Base-by-base conservation (phyloP, 1,140 invertebrate genomes). In the Polyergus mexicanus region DNA sequence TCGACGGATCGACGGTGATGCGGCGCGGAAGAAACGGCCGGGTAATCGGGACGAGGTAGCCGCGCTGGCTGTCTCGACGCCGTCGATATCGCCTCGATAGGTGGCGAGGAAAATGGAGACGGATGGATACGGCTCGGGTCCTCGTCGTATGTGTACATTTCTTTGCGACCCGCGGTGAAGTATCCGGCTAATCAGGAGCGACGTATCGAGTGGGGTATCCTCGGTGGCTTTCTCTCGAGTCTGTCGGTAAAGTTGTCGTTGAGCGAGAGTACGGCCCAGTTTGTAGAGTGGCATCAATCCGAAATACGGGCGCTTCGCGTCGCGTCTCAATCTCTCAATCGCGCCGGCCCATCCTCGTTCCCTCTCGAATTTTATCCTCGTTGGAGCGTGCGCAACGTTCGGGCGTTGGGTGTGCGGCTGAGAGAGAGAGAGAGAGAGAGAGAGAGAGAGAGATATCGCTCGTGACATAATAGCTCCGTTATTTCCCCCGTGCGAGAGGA, bases 381-480 rank as follows among this genome's bases (percentile, higher is more conserved):
- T 32, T 13, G 41, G 47, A 41, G 56, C 19, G 77, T 58, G 84
- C 66, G 81, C 41, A 63, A 72, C 68, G n/a, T 51, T 51, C 47
- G 60, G 56, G 68, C 25, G 68, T 47, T 35, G 54, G 54, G n/a
- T 35, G 68, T 81, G 25, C 47, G 28, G n/a, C 41, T 56, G 47
- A 4, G 8, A 11, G 54, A 8, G 5, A 35, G 2, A 35, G n/a
- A 35, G 2, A 10, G 22, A 60, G 28, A 75, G 51, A 56, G n/a
- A 58, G 19, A 38, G 10, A 41, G 35, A 11, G 38, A 65, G 76
- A 38, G 63, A 78, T 28, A 81, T n/a, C 68, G 38, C 38, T 84
- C 63, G 83, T 89, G 88, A 89, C 88, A 89, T 89, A 89, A 89
- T 77, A 84, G 76, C 88, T 72, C 76, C 76, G 87, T 89, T 86